Base-by-base conservation (phyloP, 2,797 vertebrate species). In the Acanthiza pusilla region DNA sequence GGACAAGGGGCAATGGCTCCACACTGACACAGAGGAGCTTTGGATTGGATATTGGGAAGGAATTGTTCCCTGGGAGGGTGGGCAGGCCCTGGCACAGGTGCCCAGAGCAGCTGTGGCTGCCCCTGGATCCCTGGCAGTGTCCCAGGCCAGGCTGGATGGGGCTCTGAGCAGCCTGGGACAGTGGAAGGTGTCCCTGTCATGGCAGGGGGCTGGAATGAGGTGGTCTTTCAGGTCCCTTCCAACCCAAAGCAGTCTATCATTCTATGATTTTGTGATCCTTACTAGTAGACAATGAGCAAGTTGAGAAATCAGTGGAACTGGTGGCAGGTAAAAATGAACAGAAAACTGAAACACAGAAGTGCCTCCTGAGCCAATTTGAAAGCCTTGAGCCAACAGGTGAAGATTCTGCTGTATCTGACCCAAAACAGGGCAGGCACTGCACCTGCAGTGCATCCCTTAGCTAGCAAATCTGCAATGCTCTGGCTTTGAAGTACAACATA, bases 11-110 rank as follows among this genome's bases (percentile, higher is more conserved):
- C 0, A 77, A 27, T 47, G 72, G 29, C 19, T 38, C 19, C 29
- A 57, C 1, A 40, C 10, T 58, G 57, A 22, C 43, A 51, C 10
- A 63, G 38, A 3, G 21, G 0, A 16, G 12, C 5, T 0, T 45
- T 47, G 16, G n/a, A 30, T 27, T 1, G 38, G 12, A 3, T 47
- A 47, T 34, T 0, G 0, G n/a, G 38, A 11, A 34, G n/a, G 7
- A 71, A 65, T 45, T 19, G 0, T 22, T 30, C 20, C 32, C 71
- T 43, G 22, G 17, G 43, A 63, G 50, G 27, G 13, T 50, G 48
- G 0, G 0, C 26, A 62, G 50, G 13, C 63, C 27, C 63, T 70
- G 65, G 50, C 43, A 38, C 43, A 89, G 32, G 0, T 83, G 2
- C 5, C 36, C 63, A 76, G 50, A 57, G 70, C 0, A 63, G 71